Evolutionary conservation across 2,113 vertebrate species (phyloP).

Genomic region (Epinephelus lanceolatus): DNA sequence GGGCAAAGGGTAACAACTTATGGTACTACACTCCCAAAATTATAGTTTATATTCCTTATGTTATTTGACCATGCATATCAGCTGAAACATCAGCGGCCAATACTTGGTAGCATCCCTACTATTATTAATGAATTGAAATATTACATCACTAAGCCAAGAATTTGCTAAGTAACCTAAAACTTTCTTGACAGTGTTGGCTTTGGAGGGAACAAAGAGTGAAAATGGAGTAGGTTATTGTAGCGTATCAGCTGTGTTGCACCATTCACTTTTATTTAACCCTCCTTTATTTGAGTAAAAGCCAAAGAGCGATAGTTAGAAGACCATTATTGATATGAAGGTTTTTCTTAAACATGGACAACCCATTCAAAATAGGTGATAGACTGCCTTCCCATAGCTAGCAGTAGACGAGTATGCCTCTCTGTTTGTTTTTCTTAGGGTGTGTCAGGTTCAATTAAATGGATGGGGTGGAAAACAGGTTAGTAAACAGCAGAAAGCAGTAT

Average conservation of each 20-base stretch:
- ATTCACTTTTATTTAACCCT: neutral
- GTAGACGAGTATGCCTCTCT: no score
- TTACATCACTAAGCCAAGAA: no score
- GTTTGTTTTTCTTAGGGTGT: no score
- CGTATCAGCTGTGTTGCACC: neutral
- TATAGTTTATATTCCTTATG: neutral
- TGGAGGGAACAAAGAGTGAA: neutral
- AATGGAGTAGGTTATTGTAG: neutral
- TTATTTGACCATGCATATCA: neutral
- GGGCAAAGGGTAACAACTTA: no score
- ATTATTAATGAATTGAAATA: neutral
- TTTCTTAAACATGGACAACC: no score
- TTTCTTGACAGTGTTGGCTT: neutral
- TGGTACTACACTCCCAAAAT: neutral
- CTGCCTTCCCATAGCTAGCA: no score
- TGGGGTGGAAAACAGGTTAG: no score
- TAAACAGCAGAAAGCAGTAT: no score
- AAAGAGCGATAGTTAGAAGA: no score
- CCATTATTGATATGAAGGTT: no score
- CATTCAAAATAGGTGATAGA: no score
- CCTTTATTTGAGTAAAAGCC: neutral
- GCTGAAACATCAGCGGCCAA: neutral
- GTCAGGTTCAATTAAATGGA: no score
- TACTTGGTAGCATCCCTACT: neutral
- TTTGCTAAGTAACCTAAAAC: neutral